Evolutionary conservation across 2,113 vertebrate species (phyloP).

Genomic region (Jaculus jaculus): DNA sequence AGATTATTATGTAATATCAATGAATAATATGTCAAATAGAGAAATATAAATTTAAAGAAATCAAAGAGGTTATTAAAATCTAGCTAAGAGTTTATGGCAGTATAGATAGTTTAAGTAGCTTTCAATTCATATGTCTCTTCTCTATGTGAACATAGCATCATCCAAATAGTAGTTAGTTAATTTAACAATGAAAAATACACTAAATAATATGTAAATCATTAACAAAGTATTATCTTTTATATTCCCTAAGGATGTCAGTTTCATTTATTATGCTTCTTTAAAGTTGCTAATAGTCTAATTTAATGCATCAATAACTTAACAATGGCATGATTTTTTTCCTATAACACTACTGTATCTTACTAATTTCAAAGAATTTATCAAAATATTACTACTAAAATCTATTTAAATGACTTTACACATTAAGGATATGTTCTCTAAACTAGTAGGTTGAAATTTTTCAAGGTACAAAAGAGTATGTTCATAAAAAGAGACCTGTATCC

Average conservation of each 20-base stretch:
- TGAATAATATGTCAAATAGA: neutral
- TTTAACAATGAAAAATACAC: constrained; percentile 40
- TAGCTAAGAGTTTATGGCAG: neutral
- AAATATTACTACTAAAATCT: constrained; percentile 57
- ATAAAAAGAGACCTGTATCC: neutral
- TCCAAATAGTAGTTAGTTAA: neutral
- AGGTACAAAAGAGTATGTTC: constrained; percentile 15
- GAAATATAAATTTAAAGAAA: constrained; percentile 18
- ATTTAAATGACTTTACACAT: constrained; percentile 29
- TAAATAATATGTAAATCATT: constrained; percentile 38
- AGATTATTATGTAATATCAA: neutral
- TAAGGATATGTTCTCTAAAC: constrained; percentile 35
- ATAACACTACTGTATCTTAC: constrained; percentile 34
- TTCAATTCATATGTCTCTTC: neutral
- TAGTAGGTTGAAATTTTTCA: constrained; percentile 7
- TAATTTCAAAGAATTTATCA: constrained; percentile 54
- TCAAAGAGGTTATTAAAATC: neutral
- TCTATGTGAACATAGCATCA: constrained; percentile 44
- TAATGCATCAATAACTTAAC: constrained; percentile 42
- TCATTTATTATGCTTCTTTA: constrained; percentile 26
- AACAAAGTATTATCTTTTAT: neutral
- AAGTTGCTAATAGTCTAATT: constrained; percentile 54
- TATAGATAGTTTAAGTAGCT: constrained; percentile 29
- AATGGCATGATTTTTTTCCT: constrained; percentile 50
- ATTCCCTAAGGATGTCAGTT: constrained; percentile 25